phyloP scores from a whole-genome alignment of 1,140 invertebrate genomes.

The Trachymyrmex cornetzi region DNA sequence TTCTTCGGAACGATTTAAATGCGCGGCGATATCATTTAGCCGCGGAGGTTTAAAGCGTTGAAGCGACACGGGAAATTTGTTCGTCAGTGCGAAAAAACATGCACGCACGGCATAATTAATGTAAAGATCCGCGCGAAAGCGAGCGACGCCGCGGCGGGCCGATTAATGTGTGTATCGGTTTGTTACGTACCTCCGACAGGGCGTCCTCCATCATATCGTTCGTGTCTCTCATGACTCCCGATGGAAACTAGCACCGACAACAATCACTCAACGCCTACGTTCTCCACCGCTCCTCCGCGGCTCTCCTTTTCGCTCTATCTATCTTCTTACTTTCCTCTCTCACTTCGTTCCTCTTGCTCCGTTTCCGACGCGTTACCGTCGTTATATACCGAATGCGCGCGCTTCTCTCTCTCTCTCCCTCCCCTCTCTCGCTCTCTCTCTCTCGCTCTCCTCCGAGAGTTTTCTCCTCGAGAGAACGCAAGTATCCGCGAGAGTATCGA shows the following conservation, averaged over 20 bases:
- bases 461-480: background rate
- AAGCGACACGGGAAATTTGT: background rate
- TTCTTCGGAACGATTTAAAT: constrained; percentile 13
- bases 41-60: background rate
- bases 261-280: constrained; percentile 79
- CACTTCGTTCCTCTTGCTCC: background rate
- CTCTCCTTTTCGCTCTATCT: constrained; percentile 12
- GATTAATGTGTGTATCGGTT: background rate
- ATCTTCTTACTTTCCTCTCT: constrained; percentile 14
- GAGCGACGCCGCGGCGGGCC: background rate
- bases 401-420: background rate
- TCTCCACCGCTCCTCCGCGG: constrained; percentile 55
- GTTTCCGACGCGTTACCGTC: background rate
- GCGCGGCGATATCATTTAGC: background rate
- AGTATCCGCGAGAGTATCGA: background rate
- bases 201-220: constrained; percentile 80
- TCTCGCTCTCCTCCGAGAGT: background rate
- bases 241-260: constrained; percentile 78
- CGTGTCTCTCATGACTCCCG: constrained; percentile 78
- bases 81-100: background rate
- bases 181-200: constrained; percentile 78
- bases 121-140: background rate
- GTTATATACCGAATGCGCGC: background rate
- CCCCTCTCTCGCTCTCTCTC: background rate
- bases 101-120: background rate